Percentiles rank a stretch among this genome's conserved stretches.
Conservation (phyloP, 1,140 invertebrate species). For the Pteromalus puparum region DNA sequence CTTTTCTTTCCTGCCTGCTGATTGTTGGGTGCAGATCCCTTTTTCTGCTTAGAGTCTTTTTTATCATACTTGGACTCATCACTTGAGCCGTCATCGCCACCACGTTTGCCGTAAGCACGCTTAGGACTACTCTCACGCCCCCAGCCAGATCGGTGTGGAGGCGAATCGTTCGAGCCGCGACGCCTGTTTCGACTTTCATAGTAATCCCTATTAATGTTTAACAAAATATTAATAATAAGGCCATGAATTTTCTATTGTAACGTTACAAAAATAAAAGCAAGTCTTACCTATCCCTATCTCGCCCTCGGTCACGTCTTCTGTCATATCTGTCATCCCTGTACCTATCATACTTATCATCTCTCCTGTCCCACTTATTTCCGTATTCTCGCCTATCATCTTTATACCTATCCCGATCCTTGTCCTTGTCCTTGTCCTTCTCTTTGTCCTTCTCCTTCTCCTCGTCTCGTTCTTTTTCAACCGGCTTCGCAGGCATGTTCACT, state of each 20-base stretch:
- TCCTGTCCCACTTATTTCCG: slow-evolving; percentile 45
- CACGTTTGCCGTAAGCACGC: slow-evolving; percentile 65
- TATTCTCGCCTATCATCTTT: slow-evolving; percentile 52
- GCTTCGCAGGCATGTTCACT: slow-evolving; percentile 70
- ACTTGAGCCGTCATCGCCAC: slow-evolving; percentile 66
- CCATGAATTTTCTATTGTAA: background rate
- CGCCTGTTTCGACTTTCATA: slow-evolving; percentile 70
- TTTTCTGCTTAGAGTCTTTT: slow-evolving; percentile 67
- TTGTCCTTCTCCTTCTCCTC: slow-evolving; percentile 58
- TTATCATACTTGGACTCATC: slow-evolving; percentile 73
- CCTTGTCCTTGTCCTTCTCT: slow-evolving; percentile 58
- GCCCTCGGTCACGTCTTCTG: slow-evolving; percentile 67
- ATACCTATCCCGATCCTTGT: slow-evolving; percentile 66
- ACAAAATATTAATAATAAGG: background rate
- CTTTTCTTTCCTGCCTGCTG: slow-evolving; percentile 59
- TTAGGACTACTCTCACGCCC: slow-evolving; percentile 71
- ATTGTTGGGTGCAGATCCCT: slow-evolving; percentile 37
- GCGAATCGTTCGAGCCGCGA: slow-evolving; percentile 66
- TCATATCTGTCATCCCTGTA: slow-evolving; percentile 65
- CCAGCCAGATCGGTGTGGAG: slow-evolving; percentile 58
- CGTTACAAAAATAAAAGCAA: background rate
- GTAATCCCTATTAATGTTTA: slow-evolving; percentile 61
- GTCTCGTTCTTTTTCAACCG: slow-evolving; percentile 61
- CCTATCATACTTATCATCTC: slow-evolving; percentile 40
- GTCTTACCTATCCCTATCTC: slow-evolving; percentile 62